Conservation (phyloP, 2,113 vertebrate species). For the Lichenostomus cassidix region DNA sequence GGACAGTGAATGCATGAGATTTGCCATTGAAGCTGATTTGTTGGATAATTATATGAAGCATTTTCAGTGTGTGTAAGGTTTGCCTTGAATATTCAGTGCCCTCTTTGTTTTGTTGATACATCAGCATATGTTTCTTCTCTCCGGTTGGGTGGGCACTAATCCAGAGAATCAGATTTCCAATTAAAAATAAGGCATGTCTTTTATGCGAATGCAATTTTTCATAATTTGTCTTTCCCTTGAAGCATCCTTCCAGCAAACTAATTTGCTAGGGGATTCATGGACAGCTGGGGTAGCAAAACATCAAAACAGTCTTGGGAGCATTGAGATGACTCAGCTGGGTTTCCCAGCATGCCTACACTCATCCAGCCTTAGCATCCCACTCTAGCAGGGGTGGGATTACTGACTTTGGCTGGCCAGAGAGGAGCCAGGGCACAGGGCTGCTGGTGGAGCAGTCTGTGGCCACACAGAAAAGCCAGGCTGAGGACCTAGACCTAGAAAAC, state of each 20-base stretch:
- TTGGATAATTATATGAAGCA: background rate
- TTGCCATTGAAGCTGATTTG: background rate
- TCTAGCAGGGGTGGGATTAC: background rate
- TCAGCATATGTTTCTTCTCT: conserved; percentile 51
- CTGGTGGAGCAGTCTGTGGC: background rate
- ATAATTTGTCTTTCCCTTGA: conserved; percentile 6
- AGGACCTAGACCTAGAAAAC: background rate
- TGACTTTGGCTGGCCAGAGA: background rate
- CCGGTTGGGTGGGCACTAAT: conserved; percentile 30
- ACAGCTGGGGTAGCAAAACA: conserved; percentile 35
- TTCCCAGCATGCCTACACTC: background rate
- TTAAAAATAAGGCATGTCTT: conserved; percentile 27
- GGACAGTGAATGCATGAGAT: background rate
- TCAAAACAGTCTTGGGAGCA: background rate
- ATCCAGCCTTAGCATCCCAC: background rate
- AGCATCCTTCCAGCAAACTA: conserved; percentile 35
- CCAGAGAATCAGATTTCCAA: conserved; percentile 41
- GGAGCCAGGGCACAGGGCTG: background rate
- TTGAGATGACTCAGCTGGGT: background rate
- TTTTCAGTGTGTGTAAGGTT: background rate
- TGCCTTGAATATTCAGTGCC: conserved; percentile 42
- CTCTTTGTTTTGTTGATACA: conserved; percentile 38
- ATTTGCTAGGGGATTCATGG: background rate
- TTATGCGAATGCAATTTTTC: background rate
- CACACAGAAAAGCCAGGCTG: background rate